Base-by-base conservation (phyloP, 2,888 invertebrate genomes). In the Ochropacha duplaris region DNA sequence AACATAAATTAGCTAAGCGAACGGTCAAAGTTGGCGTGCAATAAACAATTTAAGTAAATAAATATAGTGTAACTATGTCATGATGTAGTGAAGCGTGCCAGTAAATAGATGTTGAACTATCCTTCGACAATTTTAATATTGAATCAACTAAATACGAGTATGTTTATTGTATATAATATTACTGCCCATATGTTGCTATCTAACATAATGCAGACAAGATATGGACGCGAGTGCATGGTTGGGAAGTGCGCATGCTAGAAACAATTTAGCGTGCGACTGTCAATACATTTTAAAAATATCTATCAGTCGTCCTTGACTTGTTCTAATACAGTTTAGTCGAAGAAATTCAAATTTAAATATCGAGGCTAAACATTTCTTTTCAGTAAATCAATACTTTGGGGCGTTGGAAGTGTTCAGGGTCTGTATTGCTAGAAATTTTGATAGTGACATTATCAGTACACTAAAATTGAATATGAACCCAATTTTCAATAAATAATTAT, bases 131-230 rank as follows among this genome's bases (percentile, higher is more conserved):
- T 44, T 44, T 44, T 44, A 44, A 44, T 44, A 44, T 44, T 44
- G 19, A 44, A 44, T 44, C 44, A 44, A 44, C 44, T 44, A 44
- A 60, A 61, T 64, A n/a, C n/a, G n/a, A n/a, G n/a, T n/a, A 67
- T 75, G 72, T 77, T 77, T 75, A 71, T 67, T 71, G 69, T 71
- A 76, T 71, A 72, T 71, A 62, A 63, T 59, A 64, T 71, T 74
- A 71, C 71, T 69, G 61, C 61, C 57, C 68, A 70, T 72, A 66
- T 70, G 71, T 69, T 57, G 70, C 70, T 69, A 68, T 72, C 74
- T 83, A 72, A 72, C 76, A 65, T 65, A n/a, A 69, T 61, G 68
- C 70, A 69, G 66, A 73, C 71, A 74, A 78, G 78, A 79, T 79
- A 79, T 72, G 74, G 65, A 62, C 57, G 68, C 61, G 59, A 68